Percentiles rank a stretch among this genome's conserved stretches.
Evolutionary conservation across 2,888 invertebrate species (phyloP).

Genomic region (Diaphora mendica): DNA sequence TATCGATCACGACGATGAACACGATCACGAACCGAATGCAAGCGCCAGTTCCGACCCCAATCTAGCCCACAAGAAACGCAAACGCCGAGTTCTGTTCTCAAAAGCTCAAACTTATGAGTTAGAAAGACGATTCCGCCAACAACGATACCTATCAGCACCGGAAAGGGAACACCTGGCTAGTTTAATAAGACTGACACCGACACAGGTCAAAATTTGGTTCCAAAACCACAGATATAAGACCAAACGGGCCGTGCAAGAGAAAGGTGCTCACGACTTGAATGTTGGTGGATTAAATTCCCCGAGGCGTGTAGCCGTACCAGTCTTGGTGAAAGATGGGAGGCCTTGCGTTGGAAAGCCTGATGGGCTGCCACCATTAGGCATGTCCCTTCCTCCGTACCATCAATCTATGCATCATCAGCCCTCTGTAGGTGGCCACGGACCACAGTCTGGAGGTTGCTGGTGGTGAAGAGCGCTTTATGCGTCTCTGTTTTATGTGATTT

Average conservation of each 20-base stretch:
- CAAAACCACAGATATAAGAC: conserved; percentile 99
- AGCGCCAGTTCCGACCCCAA: conserved; percentile 75
- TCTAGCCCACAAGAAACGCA: conserved; percentile 93
- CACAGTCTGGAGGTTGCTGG: conserved; percentile 84
- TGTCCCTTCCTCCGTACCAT: conserved; percentile 83
- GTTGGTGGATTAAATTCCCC: conserved; percentile 93
- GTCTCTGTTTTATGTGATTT: conserved; percentile 60
- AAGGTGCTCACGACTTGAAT: conserved; percentile 90
- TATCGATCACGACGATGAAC: conserved; percentile 88
- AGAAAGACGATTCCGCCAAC: conserved; percentile 97
- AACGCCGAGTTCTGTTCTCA: conserved; percentile 98
- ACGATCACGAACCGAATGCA: conserved; percentile 77
- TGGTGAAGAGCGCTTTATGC: conserved; percentile 73
- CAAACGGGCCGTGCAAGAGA: conserved; percentile 98
- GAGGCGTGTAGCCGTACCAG: conserved; percentile 96
- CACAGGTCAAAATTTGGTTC: conserved; percentile 99
- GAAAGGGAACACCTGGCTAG: conserved; percentile 98
- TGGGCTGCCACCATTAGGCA: conserved; percentile 81
- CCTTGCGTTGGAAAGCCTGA: conserved; percentile 91
- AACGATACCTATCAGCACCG: conserved; percentile 98
- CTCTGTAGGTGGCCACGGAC: conserved; percentile 69
- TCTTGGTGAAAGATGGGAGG: conserved; percentile 97
- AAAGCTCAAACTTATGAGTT: conserved; percentile 99
- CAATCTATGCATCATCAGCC: conserved; percentile 81
- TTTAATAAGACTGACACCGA: conserved; percentile 97